These are phyloP conservation scores for Tapera naevia DNA, from an alignment of 2,797 vertebrate genomes.

Conservation along the genomic window DNA sequence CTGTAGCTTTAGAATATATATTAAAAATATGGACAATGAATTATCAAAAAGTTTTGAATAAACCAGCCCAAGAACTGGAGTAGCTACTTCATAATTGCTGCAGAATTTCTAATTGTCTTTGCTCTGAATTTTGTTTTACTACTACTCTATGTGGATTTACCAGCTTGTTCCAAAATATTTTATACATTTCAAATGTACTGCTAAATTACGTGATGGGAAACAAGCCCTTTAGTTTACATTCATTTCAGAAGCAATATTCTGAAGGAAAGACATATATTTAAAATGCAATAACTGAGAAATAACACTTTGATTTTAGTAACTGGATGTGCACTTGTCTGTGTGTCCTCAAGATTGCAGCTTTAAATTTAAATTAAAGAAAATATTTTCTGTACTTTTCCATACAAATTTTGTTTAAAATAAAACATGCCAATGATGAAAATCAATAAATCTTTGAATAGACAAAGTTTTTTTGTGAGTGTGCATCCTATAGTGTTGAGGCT, in stretches of 20 bases:
- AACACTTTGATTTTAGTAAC: background rate
- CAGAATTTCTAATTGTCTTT: background rate
- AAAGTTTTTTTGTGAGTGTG: background rate
- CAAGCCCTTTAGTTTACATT: background rate
- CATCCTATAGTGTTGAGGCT: background rate
- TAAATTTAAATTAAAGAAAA: background rate
- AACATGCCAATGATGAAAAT: background rate
- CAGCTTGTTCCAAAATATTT: background rate
- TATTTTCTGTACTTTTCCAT: background rate
- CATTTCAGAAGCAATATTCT: background rate
- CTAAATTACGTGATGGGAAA: background rate
- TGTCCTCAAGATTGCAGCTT: background rate
- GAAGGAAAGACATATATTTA: background rate
- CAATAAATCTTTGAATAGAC: background rate
- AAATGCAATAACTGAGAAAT: background rate
- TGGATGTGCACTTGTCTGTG: accelerated
- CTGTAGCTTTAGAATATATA: too few relatives aligned
- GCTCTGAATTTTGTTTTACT: background rate
- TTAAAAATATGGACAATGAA: too few relatives aligned
- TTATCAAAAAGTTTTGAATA: background rate
- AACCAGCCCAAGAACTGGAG: background rate
- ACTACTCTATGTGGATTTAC: background rate
- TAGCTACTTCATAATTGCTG: background rate
- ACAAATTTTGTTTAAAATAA: background rate
- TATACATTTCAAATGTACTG: background rate